Conservation (phyloP, 2,888 invertebrate species). For the Cheilosia impressa region DNA sequence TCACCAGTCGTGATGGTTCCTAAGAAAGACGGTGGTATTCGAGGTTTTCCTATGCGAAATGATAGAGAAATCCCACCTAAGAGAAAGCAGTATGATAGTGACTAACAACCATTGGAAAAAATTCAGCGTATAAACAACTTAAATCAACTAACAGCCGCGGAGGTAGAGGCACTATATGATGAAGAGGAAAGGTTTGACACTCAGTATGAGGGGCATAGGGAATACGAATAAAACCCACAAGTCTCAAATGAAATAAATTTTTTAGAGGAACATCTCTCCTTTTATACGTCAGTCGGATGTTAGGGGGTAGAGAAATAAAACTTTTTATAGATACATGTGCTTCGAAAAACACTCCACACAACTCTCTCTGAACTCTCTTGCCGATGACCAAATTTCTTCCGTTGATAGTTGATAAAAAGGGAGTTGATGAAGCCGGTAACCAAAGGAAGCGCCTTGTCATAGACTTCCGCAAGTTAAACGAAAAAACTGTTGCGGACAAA, state of each 20-base stretch:
- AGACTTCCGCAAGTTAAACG: background rate
- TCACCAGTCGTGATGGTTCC: too few relatives aligned
- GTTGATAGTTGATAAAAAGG: background rate
- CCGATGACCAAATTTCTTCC: background rate
- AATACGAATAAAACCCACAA: background rate
- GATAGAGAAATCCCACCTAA: too few relatives aligned
- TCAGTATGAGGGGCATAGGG: background rate
- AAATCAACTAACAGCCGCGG: background rate
- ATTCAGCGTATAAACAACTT: constrained; percentile 13
- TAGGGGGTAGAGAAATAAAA: constrained; percentile 29
- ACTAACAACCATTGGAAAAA: constrained; percentile 11
- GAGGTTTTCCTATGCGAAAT: too few relatives aligned
- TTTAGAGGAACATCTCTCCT: constrained; percentile 51
- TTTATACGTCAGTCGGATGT: constrained; percentile 28
- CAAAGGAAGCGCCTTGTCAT: too few relatives aligned
- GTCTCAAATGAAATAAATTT: constrained; percentile 35
- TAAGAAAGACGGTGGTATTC: too few relatives aligned
- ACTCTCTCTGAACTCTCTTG: background rate
- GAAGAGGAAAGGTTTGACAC: constrained; percentile 11
- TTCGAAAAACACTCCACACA: constrained; percentile 5
- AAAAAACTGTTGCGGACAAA: background rate
- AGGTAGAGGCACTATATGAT: constrained; percentile 2
- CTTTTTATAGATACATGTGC: constrained; percentile 56
- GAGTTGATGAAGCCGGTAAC: too few relatives aligned
- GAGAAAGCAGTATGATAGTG: constrained; percentile 14